phyloP scores from a whole-genome alignment of 2,888 invertebrate species.

The Lepetodrilus schrolli region DNA sequence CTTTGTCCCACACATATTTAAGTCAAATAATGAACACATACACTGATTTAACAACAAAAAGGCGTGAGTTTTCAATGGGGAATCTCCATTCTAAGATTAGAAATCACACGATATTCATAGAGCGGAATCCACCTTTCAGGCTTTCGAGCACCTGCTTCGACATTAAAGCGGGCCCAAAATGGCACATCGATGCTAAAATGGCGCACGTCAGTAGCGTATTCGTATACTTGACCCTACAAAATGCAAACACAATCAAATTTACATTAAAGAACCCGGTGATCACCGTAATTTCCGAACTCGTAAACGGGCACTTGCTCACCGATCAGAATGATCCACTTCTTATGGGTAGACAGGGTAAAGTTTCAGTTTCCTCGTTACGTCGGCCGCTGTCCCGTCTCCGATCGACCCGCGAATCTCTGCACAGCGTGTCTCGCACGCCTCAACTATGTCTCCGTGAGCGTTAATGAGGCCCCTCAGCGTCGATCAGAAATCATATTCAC shows the following conservation, averaged over 20 bases:
- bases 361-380: neutral
- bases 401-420: conserved; percentile 25
- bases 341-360: conserved; percentile 28
- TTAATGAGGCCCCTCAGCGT: conserved; percentile 6
- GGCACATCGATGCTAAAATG: conserved; percentile 1
- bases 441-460: conserved; percentile 21
- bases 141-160: conserved; percentile 12
- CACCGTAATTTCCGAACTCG: neutral
- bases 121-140: conserved; percentile 17
- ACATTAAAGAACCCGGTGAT: neutral
- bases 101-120: conserved; percentile 21
- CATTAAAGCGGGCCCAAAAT: neutral
- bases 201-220: neutral
- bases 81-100: conserved; percentile 26
- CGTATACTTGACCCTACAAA: neutral
- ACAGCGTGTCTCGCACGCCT: conserved; percentile 23
- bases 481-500: conserved; percentile 28
- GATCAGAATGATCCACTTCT: conserved; percentile 32
- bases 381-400: neutral
- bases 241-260: neutral
- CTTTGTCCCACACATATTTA: no score
- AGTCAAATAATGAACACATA: no score
- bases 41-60: neutral
- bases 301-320: conserved; percentile 28
- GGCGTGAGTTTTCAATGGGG: neutral